Evolutionary conservation across 2,888 invertebrate species (phyloP), one percentile per base, ranked within the genome.

Genomic region (Ophion slaviceki): DNA sequence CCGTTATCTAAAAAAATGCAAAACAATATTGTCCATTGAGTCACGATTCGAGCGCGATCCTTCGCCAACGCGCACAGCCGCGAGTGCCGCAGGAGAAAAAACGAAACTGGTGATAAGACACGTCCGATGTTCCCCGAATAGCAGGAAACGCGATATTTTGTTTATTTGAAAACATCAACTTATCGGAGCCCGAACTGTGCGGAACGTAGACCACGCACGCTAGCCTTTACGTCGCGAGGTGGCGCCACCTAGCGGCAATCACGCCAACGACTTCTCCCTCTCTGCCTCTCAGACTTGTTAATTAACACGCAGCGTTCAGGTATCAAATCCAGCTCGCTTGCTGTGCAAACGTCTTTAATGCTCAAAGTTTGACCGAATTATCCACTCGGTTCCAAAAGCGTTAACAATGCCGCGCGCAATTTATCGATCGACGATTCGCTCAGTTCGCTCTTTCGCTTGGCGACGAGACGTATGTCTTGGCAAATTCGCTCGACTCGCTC

Each of bases 391-490:
- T 80, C 80, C 84, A 57, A 61, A 5, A 79, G 70, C 75, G 81
- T 36, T n/a, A 82, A 85, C 36, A 90, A 86, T 17, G 75, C 10
- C 11, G 32, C 67, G 7, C 87, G 87, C 40, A 92, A 77, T 86
- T 87, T 89, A 5, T 89, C 88, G 0, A 87, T 53, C 24, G 81
- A 82, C 3, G 84, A 77, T 24, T 84, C 82, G 28, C 80, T 85
- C 2, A 92, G 72, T 14, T 89, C 82, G 6, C 62, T 76, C 57
- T 84, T 91, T 0, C 76, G 76, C 14, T 84, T 81, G 2, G 82
- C 17, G 10, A 93, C 68, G 2, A 87, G 74, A 10, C 88, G 86
- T 28, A 93, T 86, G 45, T 92, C 91, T 28, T 88, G 82, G 75
- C 91, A 92, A 32, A 93, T 57, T 11, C 64, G 87, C 5, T 87